Evolutionary conservation across 2,888 invertebrate genomes (phyloP), one percentile per base, ranked within the genome.

Genomic region (Netelia virgata): DNA sequence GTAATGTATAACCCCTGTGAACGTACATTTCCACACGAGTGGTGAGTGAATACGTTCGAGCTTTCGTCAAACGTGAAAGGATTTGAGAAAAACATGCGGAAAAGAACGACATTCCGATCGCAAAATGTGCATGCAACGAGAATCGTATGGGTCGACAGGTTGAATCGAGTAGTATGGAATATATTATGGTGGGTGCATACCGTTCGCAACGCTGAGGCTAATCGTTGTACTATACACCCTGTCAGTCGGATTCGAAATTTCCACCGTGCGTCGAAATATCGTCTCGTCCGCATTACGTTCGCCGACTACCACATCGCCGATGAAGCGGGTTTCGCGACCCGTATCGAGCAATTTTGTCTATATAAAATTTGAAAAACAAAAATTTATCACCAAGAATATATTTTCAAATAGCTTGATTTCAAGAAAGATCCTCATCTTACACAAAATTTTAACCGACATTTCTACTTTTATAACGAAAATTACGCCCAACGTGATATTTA

Each of bases 271-370:
- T 8, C 91, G 89, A 69, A 92, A 93, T 75, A 93, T 79, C 6
- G 89, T 91, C 85, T 93, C 93, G 74, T 92, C 91, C 9, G 92
- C 75, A 50, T 86, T 91, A 76, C 89, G 90, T 75, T 89, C 86
- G 9, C 93, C 93, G 23, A 92, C 83, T 18, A 88, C 80, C 16
- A 93, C 82, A 84, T 93, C 93, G 10, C 93, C 93, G 72, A 93
- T 91, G 81, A 93, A 93, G 81, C 87, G 85, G 8, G 83, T 76
- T 18, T 73, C 87, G 10, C 85, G 87, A 9, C 87, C 84, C 3
- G 88, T 82, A 0, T 87, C 83, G 68, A 84, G 70, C 3, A 82
- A 64, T 75, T 69, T 87, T 55, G 83, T 83, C 87, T 87, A 68
- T 20, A 68, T 53, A 11, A 53, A 5, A 64, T 28, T 20, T n/a